Base-by-base conservation (phyloP, 2,888 invertebrate species). In the Dasysyrphus tricinctus region DNA sequence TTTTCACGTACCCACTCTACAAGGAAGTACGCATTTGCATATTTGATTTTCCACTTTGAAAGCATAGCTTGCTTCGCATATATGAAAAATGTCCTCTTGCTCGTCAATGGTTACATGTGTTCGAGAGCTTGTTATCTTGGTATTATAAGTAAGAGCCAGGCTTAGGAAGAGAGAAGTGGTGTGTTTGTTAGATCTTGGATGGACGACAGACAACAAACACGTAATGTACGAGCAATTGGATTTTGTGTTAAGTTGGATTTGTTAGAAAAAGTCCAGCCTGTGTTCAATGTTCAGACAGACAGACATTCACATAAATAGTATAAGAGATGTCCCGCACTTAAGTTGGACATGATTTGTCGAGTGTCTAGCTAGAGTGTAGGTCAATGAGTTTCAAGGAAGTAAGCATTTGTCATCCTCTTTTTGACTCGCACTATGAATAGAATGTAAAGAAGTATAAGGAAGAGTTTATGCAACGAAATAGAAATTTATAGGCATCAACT, bases 311-410 rank as follows among this genome's bases (percentile, higher is more conserved):
- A 24, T 24, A 24, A 2, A 24, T 1, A 2, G 3, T 19, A 39
- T 57, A 73, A 57, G 32, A 65, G 54, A 72, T 74, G 67, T 77
- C 73, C 51, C 73, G 67, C 59, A 75, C 74, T 79, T 57, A 63
- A 75, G 79, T 57, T 61, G 61, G 56, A 84, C 72, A 76, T 80
- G 84, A 84, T 70, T 83, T 83, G 83, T 79, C 39, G 77, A 73
- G 76, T 76, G 76, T 85, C 74, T 77, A 16, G 63, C 14, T 19
- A 24, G 67, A 85, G 84, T 85, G 81, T 85, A 80, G 85, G 85
- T 85, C 85, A 85, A 81, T 70, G 85, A 81, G 85, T 85, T 85
- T 77, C 81, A 81, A 81, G 85, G 85, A 85, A 85, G 81, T 78
- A 29, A 73, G 14, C 85, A 85, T 85, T 85, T 85, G 77, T 85